phyloP scores from a whole-genome alignment of 2,797 vertebrate genomes.

The Gadopsis bispinosus region DNA sequence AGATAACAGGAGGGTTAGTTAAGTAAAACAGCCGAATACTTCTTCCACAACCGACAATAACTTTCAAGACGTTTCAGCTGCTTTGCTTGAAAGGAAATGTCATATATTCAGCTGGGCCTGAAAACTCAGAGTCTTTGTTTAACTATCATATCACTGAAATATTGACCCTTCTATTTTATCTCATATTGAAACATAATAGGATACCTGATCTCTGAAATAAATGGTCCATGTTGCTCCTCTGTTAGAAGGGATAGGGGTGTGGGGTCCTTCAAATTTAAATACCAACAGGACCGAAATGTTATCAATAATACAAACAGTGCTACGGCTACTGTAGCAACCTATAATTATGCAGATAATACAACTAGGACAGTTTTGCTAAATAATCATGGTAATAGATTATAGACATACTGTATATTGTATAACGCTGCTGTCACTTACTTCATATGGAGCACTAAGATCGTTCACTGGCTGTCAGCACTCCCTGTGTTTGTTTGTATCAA shows the following conservation, averaged over 20 bases:
- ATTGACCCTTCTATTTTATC: not conserved
- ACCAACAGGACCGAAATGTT: not conserved
- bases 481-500: not conserved
- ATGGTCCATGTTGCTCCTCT: not conserved
- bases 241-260: not conserved
- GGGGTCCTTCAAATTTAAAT: not conserved
- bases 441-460: too few relatives aligned
- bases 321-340: too few relatives aligned
- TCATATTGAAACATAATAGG: not conserved
- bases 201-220: not conserved
- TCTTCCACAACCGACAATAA: too few relatives aligned
- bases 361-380: not conserved
- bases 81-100: too few relatives aligned
- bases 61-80: too few relatives aligned
- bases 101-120: too few relatives aligned
- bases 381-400: not conserved
- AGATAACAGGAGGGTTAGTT: too few relatives aligned
- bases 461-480: not conserved
- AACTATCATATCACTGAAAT: too few relatives aligned
- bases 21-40: too few relatives aligned
- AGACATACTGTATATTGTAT: not conserved
- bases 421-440: too few relatives aligned
- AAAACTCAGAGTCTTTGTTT: too few relatives aligned
- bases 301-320: too few relatives aligned
- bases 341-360: not conserved